phyloP scores from a whole-genome alignment of 2,797 vertebrate species.

The Sebastes hubbsi region DNA sequence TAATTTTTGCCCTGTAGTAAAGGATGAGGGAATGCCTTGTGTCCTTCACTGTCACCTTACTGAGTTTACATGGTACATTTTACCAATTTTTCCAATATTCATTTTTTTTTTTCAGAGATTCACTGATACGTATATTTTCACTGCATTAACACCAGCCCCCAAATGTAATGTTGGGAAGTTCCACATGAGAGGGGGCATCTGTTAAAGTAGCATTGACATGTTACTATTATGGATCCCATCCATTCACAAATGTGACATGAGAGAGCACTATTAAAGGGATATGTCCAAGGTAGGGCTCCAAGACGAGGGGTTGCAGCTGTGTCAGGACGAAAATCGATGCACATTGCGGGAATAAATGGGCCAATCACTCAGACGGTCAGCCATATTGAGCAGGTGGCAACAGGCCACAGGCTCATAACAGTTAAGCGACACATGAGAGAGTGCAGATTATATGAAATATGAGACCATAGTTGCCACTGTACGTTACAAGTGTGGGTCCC shows the following conservation, averaged over 20 bases:
- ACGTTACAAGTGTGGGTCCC: constrained; percentile 20
- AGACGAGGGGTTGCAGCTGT: constrained; percentile 53
- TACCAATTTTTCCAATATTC: neutral
- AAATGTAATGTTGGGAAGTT: constrained; percentile 23
- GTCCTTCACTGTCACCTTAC: neutral
- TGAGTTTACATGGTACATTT: neutral
- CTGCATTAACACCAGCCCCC: neutral
- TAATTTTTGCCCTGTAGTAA: neutral
- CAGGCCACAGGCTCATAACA: constrained; percentile 60
- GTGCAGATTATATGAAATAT: constrained; percentile 59
- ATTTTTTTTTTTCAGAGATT: constrained; percentile 10
- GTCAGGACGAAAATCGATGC: constrained; percentile 69
- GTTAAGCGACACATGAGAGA: constrained; percentile 61
- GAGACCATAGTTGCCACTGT: constrained; percentile 12
- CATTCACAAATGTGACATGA: constrained; percentile 63
- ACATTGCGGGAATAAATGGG: constrained; percentile 68
- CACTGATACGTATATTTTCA: constrained; percentile 16
- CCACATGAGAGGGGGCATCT: constrained; percentile 27
- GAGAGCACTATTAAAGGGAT: constrained; percentile 52
- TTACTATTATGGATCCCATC: constrained; percentile 54
- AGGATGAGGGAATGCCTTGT: neutral
- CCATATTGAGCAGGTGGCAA: constrained; percentile 65
- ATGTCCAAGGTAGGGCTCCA: constrained; percentile 48
- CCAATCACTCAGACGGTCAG: constrained; percentile 70
- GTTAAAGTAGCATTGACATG: constrained; percentile 55